These are phyloP conservation scores for Amblyjoppa proteus DNA, from an alignment of 2,888 invertebrate genomes.

Conservation along the genomic window DNA sequence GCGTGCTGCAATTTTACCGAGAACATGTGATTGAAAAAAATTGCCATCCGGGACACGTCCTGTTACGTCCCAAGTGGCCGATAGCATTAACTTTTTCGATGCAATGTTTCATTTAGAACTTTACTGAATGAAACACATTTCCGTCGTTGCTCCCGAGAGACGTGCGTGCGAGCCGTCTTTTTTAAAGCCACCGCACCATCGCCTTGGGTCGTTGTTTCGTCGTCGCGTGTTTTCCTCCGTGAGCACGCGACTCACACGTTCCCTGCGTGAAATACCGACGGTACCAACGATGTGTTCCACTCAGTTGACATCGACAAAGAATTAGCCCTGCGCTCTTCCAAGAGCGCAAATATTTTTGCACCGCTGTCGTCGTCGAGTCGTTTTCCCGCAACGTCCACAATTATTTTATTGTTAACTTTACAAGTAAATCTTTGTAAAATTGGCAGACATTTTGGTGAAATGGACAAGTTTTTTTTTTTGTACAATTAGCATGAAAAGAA, in stretches of 20 bases:
- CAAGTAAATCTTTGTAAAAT: no score
- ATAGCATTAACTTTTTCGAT: constrained; percentile 3
- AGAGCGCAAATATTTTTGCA: no score
- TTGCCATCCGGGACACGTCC: background rate
- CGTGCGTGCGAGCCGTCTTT: constrained; percentile 19
- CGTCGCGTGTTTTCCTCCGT: constrained; percentile 39
- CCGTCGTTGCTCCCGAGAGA: constrained; percentile 30
- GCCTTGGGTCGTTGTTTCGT: background rate
- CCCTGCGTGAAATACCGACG: constrained; percentile 2
- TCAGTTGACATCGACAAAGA: no score
- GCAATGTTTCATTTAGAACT: background rate
- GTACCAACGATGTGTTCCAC: background rate
- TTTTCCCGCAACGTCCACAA: background rate
- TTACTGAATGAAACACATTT: constrained; percentile 19
- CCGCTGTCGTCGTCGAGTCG: background rate
- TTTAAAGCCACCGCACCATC: background rate
- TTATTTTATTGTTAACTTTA: no score
- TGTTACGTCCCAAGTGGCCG: background rate
- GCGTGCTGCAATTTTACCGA: constrained; percentile 62
- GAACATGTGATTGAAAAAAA: background rate
- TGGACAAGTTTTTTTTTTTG: no score
- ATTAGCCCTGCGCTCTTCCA: no score
- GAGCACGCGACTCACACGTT: constrained; percentile 25
- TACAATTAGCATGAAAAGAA: no score
- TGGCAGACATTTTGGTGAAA: no score